Conservation (phyloP, 2,888 invertebrate species). For the Aplocera efformata region DNA sequence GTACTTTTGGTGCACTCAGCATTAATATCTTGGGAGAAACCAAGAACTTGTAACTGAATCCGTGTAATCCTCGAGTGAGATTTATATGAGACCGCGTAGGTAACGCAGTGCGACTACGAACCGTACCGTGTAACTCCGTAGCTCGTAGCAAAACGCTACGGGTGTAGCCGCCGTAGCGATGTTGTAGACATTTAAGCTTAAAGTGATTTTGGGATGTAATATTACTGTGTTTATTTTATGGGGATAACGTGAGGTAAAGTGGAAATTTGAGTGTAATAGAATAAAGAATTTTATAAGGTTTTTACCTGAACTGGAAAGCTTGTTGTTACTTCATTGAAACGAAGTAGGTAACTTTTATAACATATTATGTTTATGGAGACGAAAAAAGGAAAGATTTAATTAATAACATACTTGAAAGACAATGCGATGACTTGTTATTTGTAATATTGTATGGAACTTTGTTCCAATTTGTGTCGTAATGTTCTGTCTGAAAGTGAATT, state of each 20-base stretch:
- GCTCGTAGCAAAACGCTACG: conserved; percentile 38
- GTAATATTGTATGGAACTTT: too few species aligned
- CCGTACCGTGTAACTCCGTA: conserved; percentile 31
- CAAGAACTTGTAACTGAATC: conserved; percentile 64
- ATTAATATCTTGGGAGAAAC: conserved; percentile 57
- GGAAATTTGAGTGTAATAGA: conserved; percentile 29
- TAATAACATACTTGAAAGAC: too few species aligned
- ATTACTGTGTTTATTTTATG: conserved; percentile 39
- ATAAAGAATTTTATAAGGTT: conserved; percentile 28
- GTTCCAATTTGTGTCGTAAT: too few species aligned
- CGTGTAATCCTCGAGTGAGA: conserved; percentile 61
- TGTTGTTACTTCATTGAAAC: conserved; percentile 22
- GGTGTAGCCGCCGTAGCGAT: conserved; percentile 38
- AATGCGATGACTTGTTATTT: too few species aligned
- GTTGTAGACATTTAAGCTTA: conserved; percentile 47
- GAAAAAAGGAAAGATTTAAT: too few species aligned
- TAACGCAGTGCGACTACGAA: conserved; percentile 62
- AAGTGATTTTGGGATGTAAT: conserved; percentile 43
- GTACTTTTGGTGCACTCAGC: conserved; percentile 53
- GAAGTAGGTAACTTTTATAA: conserved; percentile 9
- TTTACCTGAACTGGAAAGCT: conserved; percentile 23
- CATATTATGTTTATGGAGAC: too few species aligned
- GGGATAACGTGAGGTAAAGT: conserved; percentile 28
- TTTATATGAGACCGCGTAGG: conserved; percentile 63
- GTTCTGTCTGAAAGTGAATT: too few species aligned